These are phyloP conservation scores for Agrotis ipsilon DNA, from an alignment of 2,888 invertebrate genomes.

Conservation along the genomic window DNA sequence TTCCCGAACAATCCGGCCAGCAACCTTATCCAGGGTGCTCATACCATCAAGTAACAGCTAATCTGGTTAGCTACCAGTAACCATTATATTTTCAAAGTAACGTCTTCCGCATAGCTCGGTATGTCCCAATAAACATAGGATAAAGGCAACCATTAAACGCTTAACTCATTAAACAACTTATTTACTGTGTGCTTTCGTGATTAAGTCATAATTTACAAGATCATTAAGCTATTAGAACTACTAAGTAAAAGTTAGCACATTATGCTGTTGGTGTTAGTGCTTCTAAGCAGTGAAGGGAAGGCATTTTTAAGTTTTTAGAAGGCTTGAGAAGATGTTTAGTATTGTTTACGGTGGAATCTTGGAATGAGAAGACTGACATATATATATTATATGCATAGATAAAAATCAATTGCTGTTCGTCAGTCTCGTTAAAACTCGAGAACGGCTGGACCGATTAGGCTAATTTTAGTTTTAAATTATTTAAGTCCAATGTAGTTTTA, in stretches of 20 bases:
- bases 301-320: constrained; percentile 26
- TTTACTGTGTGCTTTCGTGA: constrained; percentile 34
- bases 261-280: constrained; percentile 10
- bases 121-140: constrained; percentile 39
- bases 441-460: no score
- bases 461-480: no score
- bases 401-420: no score
- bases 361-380: no score
- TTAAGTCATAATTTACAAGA: constrained; percentile 42
- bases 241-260: constrained; percentile 35
- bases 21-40: no score
- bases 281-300: neutral
- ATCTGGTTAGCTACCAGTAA: constrained; percentile 16
- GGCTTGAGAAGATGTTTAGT: neutral
- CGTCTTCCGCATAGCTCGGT: constrained; percentile 33
- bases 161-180: constrained; percentile 33
- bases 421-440: no score
- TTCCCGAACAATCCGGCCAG: neutral
- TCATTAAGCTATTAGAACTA: constrained; percentile 27
- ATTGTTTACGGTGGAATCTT: neutral
- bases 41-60: neutral
- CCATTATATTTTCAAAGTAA: constrained; percentile 6
- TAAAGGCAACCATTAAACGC: constrained; percentile 39
- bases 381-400: no score
- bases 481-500: no score